Evolutionary conservation across 2,797 vertebrate species (phyloP), one percentile per base, ranked within the genome.

Genomic region (Acipenser transmontanus): DNA sequence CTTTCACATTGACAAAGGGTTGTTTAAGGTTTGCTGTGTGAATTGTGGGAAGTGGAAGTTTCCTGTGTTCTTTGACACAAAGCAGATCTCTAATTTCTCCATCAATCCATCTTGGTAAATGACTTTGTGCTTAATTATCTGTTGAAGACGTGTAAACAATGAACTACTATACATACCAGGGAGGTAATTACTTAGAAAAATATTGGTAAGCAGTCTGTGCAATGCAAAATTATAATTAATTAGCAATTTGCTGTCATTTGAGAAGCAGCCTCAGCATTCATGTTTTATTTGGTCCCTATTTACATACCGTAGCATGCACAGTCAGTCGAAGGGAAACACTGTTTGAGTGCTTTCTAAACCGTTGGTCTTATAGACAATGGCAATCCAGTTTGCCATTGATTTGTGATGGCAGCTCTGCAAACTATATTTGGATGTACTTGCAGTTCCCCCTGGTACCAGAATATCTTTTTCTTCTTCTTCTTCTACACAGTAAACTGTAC

Each of bases 311-410:
- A 68, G 50, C 59, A 66, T 73, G 68, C 70, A 76, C 63, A 56
- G 64, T 69, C 48, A 10, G 62, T 9, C 17, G 49, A 10, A 10
- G 13, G 7, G 3, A 7, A 13, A 10, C 50, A 54, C 12, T 50
- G 69, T 76, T 73, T 69, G 68, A 84, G 77, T 66, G 72, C 70
- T 71, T 75, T 69, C 63, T 20, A 9, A 9, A 71, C 69, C 67
- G 76, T 78, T 74, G 73, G 47, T 70, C 74, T 73, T 66, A 54
- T 61, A 4, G 66, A 68, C 47, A 65, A 65, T 78, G 71, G 34
- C 2, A 76, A 82, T 83, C 77, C 79, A 74, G 47, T 49, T 66
- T 47, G 64, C 50, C 74, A 86, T 87, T 82, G 83, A 87, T 82
- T 47, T 57, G 64, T 74, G 68, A 72, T 69, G 63, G 73, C 68